Conservation (phyloP, 2,797 vertebrate species). For the Echiichthys vipera region DNA sequence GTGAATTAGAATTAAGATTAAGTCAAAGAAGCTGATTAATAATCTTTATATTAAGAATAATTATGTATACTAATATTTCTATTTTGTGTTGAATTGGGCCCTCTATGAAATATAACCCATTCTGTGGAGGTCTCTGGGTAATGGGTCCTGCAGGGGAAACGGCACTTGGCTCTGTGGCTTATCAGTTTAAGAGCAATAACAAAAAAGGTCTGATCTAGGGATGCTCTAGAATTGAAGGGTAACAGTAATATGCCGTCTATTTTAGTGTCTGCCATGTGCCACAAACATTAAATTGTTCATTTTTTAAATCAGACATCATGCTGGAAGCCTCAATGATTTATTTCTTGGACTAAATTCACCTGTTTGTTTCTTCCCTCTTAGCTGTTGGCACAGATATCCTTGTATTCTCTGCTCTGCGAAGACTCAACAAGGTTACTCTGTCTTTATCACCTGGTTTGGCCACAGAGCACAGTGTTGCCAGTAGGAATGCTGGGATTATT, state of each 20-base stretch:
- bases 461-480: background rate
- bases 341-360: background rate
- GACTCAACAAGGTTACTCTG: background rate
- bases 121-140: background rate
- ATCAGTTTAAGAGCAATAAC: conserved; percentile 10
- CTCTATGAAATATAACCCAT: background rate
- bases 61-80: background rate
- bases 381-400: conserved; percentile 3
- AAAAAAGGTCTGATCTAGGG: conserved; percentile 3
- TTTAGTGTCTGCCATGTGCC: background rate
- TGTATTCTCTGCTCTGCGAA: conserved; percentile 1
- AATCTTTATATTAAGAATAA: too few relatives aligned
- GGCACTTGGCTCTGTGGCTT: background rate
- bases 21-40: background rate
- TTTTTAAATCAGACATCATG: conserved; percentile 1
- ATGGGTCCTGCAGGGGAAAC: background rate
- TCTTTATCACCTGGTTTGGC: conserved; percentile 1
- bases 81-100: background rate
- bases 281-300: background rate
- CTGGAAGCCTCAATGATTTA: background rate
- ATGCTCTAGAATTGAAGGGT: conserved; percentile 13
- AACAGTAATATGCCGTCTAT: background rate
- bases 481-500: background rate
- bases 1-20: background rate
- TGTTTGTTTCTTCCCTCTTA: background rate